Conservation (phyloP, 2,113 vertebrate genomes). For the Datnioides undecimradiatus region DNA sequence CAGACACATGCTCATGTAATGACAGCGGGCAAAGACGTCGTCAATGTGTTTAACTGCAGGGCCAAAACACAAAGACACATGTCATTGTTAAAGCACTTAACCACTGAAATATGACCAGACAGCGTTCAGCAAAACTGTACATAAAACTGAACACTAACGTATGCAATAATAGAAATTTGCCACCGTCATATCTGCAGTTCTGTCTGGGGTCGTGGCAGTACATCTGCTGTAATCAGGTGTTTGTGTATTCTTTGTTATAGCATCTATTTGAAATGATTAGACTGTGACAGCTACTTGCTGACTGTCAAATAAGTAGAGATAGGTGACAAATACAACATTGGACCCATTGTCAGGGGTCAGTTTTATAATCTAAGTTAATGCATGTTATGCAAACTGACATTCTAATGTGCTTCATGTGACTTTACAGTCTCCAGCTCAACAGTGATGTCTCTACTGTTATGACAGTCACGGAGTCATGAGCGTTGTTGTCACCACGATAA, state of each 20-base stretch:
- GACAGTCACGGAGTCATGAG: neutral
- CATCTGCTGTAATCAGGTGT: neutral
- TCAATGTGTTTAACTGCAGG: neutral
- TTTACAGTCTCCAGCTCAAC: neutral
- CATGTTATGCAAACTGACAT: neutral
- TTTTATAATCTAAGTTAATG: neutral
- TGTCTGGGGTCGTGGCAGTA: neutral
- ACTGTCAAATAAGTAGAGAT: neutral
- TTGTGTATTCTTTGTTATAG: neutral
- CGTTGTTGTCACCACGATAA: neutral
- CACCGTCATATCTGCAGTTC: neutral
- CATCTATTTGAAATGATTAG: too few species aligned
- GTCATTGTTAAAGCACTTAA: neutral
- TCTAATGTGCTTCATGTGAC: neutral
- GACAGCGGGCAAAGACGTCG: neutral
- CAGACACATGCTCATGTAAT: neutral
- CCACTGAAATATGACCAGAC: too few species aligned
- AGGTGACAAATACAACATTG: neutral
- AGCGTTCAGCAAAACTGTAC: too few species aligned
- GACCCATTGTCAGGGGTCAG: neutral
- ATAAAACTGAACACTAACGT: too few species aligned
- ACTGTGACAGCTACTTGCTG: too few species aligned
- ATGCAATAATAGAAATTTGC: too few species aligned
- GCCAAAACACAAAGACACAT: neutral
- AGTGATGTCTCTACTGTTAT: neutral